Base-by-base conservation (phyloP, 2,113 vertebrate genomes). In the Toxotes chatareus region DNA sequence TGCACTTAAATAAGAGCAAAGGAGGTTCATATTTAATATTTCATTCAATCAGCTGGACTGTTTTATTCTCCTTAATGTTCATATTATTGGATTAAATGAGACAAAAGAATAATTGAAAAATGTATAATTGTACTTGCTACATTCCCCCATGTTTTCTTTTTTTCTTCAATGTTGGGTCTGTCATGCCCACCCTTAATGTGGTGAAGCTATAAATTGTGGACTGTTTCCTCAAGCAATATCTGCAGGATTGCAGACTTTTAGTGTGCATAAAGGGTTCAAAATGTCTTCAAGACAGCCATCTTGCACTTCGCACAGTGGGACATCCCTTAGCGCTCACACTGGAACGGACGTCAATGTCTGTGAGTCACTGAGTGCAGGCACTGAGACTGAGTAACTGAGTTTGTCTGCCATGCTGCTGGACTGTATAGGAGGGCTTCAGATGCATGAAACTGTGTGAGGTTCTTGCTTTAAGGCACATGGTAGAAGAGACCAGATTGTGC, bases 401-500 rank as follows among this genome's bases (percentile, higher is more conserved):
- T 63, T 42, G 42, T 80, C 66, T 64, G 31, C n/a, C 17, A 32
- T 77, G 46, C 32, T 42, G 62, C 34, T 51, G 60, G 70, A 79
- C 36, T 72, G 21, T 55, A 31, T 46, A 34, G 34, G 1, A 57
- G 17, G 5, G 11, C 12, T 61, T 57, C 17, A 17, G 51, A 83
- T 62, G 40, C 62, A 59, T 69, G 57, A 46, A 46, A 27, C 34
- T 44, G 42, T 68, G 62, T 47, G 61, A 71, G 65, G 51, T 80
- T 75, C 70, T 56, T 66, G 71, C 83, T 85, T 67, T 27, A 2
- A 86, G 83, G 83, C 55, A 34, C 64, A 64, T 51, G 55, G 55
- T 55, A 32, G 47, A 84, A 31, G 23, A 49, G 56, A 66, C 69
- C 86, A 86, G 86, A 89, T 85, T 89, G 87, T 46, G 66, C 62